These are phyloP conservation scores for Pterocles gutturalis DNA, from an alignment of 2,113 vertebrate species.

Conservation along the genomic window DNA sequence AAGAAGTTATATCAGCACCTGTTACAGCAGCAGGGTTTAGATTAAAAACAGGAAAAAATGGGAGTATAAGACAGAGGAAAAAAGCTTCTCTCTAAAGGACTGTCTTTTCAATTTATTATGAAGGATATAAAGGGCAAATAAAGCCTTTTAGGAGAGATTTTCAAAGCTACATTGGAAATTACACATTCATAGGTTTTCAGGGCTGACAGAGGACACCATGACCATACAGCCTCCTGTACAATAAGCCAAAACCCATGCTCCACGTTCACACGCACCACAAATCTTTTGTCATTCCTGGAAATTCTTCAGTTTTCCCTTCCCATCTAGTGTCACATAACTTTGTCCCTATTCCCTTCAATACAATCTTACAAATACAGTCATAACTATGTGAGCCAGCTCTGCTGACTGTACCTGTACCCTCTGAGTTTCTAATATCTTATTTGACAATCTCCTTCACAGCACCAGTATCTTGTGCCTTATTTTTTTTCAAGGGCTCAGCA, in stretches of 20 bases:
- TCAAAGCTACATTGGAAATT: neutral
- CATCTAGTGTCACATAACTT: neutral
- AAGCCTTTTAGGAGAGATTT: neutral
- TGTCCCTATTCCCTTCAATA: neutral
- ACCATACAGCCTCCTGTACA: neutral
- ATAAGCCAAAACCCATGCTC: neutral
- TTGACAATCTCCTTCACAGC: neutral
- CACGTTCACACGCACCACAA: neutral
- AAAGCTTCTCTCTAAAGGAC: neutral
- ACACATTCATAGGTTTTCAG: neutral
- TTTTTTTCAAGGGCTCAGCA: neutral
- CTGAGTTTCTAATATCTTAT: neutral
- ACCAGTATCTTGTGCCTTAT: fast-evolving
- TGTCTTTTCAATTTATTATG: neutral
- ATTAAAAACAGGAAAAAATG: neutral
- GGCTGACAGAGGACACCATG: neutral
- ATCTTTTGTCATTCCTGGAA: neutral
- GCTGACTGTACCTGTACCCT: too few species aligned
- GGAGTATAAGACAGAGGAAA: neutral
- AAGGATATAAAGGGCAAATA: neutral
- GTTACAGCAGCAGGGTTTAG: neutral
- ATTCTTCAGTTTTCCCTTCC: neutral
- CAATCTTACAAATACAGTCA: neutral
- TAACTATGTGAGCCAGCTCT: neutral
- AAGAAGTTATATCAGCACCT: neutral